Conservation (phyloP, 2,113 vertebrate species). For the Misgurnus anguillicaudatus region DNA sequence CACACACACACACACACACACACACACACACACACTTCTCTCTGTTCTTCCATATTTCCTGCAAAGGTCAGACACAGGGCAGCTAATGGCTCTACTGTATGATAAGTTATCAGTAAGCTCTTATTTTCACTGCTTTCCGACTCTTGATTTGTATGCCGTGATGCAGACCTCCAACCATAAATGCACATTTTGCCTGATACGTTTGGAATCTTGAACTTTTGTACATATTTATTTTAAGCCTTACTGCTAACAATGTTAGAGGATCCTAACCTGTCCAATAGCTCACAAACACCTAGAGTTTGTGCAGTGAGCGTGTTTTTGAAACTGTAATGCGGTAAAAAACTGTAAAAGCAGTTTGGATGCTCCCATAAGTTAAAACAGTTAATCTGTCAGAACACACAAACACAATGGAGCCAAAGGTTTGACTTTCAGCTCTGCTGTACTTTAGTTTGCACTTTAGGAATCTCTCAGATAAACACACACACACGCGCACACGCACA, state of each 20-base stretch:
- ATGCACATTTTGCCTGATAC: neutral
- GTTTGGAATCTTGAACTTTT: neutral
- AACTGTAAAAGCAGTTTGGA: conserved; percentile 17
- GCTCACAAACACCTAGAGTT: too few relatives aligned
- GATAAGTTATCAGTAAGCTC: conserved; percentile 68
- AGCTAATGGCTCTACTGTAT: conserved; percentile 63
- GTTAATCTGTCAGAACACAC: conserved; percentile 38
- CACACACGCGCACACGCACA: conserved; percentile 7
- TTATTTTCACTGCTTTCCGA: conserved; percentile 44
- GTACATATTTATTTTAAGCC: too few relatives aligned
- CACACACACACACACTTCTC: conserved; percentile 26
- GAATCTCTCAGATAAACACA: conserved; percentile 41
- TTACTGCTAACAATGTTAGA: too few relatives aligned
- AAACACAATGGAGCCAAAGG: conserved; percentile 15
- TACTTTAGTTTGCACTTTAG: conserved; percentile 17
- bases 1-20: conserved; percentile 27
- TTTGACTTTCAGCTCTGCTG: conserved; percentile 9
- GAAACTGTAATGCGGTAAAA: conserved; percentile 32
- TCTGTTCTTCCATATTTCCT: conserved; percentile 68
- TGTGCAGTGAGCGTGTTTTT: neutral
- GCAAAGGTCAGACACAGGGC: conserved; percentile 53
- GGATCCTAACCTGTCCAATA: too few relatives aligned
- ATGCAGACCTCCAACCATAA: neutral
- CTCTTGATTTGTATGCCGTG: neutral
- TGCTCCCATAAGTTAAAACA: conserved; percentile 16